Conservation (phyloP, 1,140 invertebrate species). For the Drosophila jambulina region DNA sequence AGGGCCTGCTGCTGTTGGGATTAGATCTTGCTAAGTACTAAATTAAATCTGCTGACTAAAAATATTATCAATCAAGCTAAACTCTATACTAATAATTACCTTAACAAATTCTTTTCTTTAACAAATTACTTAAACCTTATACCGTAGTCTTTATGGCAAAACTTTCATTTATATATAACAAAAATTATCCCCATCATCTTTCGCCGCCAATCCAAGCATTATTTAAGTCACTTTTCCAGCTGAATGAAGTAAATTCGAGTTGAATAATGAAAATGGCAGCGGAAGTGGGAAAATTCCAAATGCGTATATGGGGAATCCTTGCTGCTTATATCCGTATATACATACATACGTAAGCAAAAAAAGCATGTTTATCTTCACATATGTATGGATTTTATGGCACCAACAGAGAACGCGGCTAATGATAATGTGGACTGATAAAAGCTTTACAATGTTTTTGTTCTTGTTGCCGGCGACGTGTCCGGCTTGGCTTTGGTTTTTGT, state of each 20-base stretch:
- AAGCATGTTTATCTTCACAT: conserved; percentile 15
- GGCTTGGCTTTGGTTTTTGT: conserved; percentile 30
- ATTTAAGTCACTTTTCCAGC: neutral
- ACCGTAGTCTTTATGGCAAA: no score
- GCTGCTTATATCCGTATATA: conserved; percentile 11
- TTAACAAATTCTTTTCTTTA: no score
- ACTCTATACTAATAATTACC: no score
- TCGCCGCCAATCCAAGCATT: neutral
- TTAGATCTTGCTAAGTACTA: no score
- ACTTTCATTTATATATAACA: no score
- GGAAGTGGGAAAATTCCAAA: conserved; percentile 33
- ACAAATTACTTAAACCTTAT: no score
- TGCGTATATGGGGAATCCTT: conserved; percentile 34
- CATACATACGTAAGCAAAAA: neutral
- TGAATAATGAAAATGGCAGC: neutral
- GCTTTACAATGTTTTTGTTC: conserved; percentile 69
- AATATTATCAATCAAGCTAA: no score
- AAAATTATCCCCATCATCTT: neutral
- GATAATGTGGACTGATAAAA: conserved; percentile 73
- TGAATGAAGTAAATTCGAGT: neutral
- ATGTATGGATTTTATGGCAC: conserved; percentile 44
- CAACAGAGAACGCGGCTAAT: conserved; percentile 47
- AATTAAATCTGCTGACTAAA: no score
- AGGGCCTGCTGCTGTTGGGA: no score
- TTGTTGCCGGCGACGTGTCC: conserved; percentile 51